Percentiles rank a stretch among this genome's conserved stretches.
phyloP scores from a whole-genome alignment of 2,797 vertebrate genomes.

The Gephyroberyx darwinii region DNA sequence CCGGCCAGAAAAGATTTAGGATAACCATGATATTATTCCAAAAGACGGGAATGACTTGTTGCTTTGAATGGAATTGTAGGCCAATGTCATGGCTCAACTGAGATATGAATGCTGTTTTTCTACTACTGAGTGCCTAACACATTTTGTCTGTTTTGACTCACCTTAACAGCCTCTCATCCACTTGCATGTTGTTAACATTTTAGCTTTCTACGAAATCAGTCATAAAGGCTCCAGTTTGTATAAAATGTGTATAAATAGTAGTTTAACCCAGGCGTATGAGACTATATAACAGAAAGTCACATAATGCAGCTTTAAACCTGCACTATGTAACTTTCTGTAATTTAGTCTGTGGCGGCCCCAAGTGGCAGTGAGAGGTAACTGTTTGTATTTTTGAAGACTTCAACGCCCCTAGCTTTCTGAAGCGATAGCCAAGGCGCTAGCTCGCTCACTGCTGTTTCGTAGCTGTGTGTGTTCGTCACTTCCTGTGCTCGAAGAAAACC shows the following conservation, averaged over 20 bases:
- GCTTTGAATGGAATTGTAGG: conserved; percentile 34
- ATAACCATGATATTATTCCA: conserved; percentile 1
- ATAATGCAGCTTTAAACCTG: background rate
- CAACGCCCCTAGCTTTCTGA: too few relatives aligned
- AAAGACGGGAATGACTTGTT: conserved; percentile 33
- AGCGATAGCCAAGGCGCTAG: too few relatives aligned
- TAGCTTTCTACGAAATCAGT: background rate
- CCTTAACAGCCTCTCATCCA: conserved; percentile 62
- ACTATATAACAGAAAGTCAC: background rate
- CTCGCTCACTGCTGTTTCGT: too few relatives aligned
- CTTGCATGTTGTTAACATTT: conserved; percentile 66
- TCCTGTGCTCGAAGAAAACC: too few relatives aligned
- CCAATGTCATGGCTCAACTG: conserved; percentile 21
- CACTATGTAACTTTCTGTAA: too few relatives aligned
- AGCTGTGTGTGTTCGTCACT: too few relatives aligned
- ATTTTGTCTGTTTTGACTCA: conserved; percentile 53
- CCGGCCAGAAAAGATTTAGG: conserved; percentile 1
- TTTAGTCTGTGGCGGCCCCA: too few relatives aligned
- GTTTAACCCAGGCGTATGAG: background rate
- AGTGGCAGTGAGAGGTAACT: too few relatives aligned
- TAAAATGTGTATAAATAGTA: background rate
- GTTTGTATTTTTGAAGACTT: too few relatives aligned
- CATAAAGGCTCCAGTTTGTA: background rate
- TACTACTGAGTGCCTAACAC: conserved; percentile 62
- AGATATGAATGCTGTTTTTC: conserved; percentile 45